Percentiles rank a stretch among this genome's conserved stretches.
phyloP scores from a whole-genome alignment of 2,888 invertebrate genomes.

The Arge pagana region DNA sequence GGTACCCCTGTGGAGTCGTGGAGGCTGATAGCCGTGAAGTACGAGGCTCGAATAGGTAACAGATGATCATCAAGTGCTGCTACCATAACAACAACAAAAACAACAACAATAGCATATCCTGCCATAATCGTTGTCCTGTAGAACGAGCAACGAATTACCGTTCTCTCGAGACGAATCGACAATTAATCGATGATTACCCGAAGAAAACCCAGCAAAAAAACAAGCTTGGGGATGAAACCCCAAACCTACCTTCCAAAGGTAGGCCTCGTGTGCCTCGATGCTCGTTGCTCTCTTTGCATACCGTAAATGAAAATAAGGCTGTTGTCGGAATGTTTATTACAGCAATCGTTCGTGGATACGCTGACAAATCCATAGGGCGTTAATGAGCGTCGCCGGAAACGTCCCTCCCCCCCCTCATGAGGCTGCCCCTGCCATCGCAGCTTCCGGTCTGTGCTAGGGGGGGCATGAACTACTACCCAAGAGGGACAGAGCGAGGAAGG shows the following conservation, averaged over 20 bases:
- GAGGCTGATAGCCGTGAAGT: conserved; percentile 8
- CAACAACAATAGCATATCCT: neutral
- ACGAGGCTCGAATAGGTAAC: conserved; percentile 10
- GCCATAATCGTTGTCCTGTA: no score
- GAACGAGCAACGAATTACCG: no score
- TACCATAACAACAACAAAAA: neutral
- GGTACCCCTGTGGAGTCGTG: conserved; percentile 5
- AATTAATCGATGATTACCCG: no score
- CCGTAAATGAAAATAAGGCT: no score
- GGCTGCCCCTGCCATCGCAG: conserved; percentile 35
- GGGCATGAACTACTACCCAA: neutral
- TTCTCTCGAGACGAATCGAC: no score
- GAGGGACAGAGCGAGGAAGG: neutral
- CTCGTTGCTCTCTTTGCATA: no score
- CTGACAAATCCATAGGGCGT: conserved; percentile 43
- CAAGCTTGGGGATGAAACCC: no score
- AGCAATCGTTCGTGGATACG: no score
- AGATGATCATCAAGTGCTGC: conserved; percentile 17
- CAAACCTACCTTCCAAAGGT: no score
- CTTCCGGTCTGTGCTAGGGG: conserved; percentile 46
- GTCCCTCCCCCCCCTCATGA: conserved; percentile 28
- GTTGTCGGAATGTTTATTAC: no score
- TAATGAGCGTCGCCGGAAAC: conserved; percentile 57
- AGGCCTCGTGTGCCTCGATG: no score
- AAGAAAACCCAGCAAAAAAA: no score